Conservation (phyloP, 1,140 invertebrate species). For the Chelonus insularis region DNA sequence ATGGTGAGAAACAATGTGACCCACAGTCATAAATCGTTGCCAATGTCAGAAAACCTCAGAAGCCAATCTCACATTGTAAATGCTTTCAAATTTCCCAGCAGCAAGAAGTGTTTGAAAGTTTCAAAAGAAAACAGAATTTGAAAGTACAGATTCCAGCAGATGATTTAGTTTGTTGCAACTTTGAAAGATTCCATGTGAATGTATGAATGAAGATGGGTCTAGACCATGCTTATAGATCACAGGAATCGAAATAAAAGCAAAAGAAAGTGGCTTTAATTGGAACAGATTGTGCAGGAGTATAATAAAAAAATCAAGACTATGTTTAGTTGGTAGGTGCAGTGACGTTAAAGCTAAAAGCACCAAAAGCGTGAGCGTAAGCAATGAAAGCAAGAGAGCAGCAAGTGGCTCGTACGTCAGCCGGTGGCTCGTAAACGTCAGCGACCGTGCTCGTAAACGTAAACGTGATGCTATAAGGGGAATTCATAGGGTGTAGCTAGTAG, state of each 20-base stretch:
- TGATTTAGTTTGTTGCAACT: too few relatives aligned
- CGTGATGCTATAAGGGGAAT: slow-evolving; percentile 61
- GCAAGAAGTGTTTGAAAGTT: too few relatives aligned
- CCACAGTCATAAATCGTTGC: slow-evolving; percentile 51
- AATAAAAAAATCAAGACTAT: slow-evolving; percentile 45
- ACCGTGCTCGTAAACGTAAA: slow-evolving; percentile 62
- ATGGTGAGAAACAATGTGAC: slow-evolving; percentile 43
- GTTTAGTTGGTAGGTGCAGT: slow-evolving; percentile 37
- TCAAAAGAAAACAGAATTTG: too few relatives aligned
- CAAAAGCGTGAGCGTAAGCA: slow-evolving; percentile 47
- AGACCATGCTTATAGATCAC: too few relatives aligned
- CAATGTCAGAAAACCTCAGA: slow-evolving; percentile 28
- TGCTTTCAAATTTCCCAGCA: background rate
- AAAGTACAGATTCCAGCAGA: too few relatives aligned
- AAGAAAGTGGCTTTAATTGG: too few relatives aligned
- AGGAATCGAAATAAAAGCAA: too few relatives aligned
- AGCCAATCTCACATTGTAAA: background rate
- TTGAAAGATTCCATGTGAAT: too few relatives aligned
- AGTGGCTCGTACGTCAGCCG: slow-evolving; percentile 63
- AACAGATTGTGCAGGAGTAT: too few relatives aligned
- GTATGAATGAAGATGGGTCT: too few relatives aligned
- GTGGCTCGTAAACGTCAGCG: slow-evolving; percentile 63
- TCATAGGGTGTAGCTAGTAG: slow-evolving; percentile 52
- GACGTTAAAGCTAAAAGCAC: slow-evolving; percentile 28
- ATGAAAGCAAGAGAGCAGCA: slow-evolving; percentile 56